Percentiles rank a stretch among this genome's conserved stretches.
phyloP scores from a whole-genome alignment of 1,140 invertebrate species.

The Armadillidium nasatum region DNA sequence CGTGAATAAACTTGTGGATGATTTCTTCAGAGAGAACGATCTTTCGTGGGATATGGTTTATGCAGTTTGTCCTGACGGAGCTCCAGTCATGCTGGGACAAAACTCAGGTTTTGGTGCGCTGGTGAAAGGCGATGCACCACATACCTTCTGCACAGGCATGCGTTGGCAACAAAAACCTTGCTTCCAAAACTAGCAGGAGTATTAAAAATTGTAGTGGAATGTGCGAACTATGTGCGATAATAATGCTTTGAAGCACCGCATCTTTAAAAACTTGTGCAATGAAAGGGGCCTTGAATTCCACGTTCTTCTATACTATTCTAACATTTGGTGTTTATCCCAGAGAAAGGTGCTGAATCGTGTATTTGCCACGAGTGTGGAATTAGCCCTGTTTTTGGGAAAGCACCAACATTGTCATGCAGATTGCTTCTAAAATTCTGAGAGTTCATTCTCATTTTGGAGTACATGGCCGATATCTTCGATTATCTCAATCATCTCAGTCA shows the following conservation, averaged over 20 bases:
- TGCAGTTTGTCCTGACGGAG: constrained; percentile 34
- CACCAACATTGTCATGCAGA: constrained; percentile 28
- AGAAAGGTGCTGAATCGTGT: constrained; percentile 37
- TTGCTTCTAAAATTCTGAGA: constrained; percentile 35
- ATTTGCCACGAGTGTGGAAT: constrained; percentile 35
- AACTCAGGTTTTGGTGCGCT: constrained; percentile 37
- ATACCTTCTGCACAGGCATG: constrained; percentile 26
- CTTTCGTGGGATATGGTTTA: constrained; percentile 39
- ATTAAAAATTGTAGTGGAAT: constrained; percentile 22
- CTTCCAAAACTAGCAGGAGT: constrained; percentile 24
- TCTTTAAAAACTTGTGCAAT: constrained; percentile 30
- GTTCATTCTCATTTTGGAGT: constrained; percentile 41
- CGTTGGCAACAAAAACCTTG: constrained; percentile 24
- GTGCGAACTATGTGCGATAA: constrained; percentile 28
- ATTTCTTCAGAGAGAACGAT: constrained; percentile 35
- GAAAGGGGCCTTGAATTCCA: constrained; percentile 34
- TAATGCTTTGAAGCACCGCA: constrained; percentile 26
- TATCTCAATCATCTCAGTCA: constrained; percentile 29
- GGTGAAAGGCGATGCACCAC: constrained; percentile 32
- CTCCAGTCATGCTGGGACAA: constrained; percentile 34
- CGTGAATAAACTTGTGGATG: constrained; percentile 35
- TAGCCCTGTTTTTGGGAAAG: constrained; percentile 34
- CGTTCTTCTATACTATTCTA: constrained; percentile 28
- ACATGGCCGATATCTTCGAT: constrained; percentile 37
- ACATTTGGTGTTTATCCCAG: constrained; percentile 26